These are phyloP conservation scores for Timema cristinae DNA, from an alignment of 2,888 invertebrate species.

Conservation along the genomic window DNA sequence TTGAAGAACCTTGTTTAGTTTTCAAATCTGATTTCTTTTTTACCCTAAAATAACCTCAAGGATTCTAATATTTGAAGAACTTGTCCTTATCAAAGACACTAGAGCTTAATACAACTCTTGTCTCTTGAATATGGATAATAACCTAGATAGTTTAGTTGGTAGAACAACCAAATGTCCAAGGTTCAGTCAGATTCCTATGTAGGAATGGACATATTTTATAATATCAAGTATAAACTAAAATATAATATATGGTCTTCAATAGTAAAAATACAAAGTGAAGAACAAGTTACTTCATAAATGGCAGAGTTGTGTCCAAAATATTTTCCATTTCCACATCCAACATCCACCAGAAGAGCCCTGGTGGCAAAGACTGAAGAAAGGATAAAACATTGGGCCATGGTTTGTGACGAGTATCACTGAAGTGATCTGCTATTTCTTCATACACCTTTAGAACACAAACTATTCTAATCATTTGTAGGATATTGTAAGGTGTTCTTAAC, in stretches of 20 bases:
- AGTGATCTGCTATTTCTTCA: constrained; percentile 90
- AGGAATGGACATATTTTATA: constrained; percentile 26
- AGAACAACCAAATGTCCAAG: too few species aligned
- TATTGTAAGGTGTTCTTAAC: too few species aligned
- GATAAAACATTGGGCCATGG: constrained; percentile 89
- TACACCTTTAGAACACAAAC: constrained; percentile 62
- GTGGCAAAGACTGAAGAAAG: constrained; percentile 65
- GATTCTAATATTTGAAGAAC: too few species aligned
- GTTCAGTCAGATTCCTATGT: constrained; percentile 14
- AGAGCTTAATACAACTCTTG: too few species aligned
- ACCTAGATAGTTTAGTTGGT: too few species aligned
- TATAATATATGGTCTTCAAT: background rate
- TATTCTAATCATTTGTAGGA: too few species aligned
- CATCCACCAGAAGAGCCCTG: constrained; percentile 76
- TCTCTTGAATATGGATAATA: too few species aligned
- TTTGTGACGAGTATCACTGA: constrained; percentile 89
- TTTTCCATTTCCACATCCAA: constrained; percentile 99
- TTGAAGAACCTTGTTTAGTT: too few species aligned
- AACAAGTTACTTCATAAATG: constrained; percentile 55
- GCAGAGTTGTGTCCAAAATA: constrained; percentile 66
- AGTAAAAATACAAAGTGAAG: background rate
- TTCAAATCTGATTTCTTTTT: too few species aligned
- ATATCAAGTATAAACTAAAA: background rate
- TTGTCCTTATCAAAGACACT: too few species aligned
- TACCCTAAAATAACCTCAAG: too few species aligned